These are phyloP conservation scores for Tupaia tana DNA, from an alignment of 2,113 vertebrate species.

Conservation along the genomic window DNA sequence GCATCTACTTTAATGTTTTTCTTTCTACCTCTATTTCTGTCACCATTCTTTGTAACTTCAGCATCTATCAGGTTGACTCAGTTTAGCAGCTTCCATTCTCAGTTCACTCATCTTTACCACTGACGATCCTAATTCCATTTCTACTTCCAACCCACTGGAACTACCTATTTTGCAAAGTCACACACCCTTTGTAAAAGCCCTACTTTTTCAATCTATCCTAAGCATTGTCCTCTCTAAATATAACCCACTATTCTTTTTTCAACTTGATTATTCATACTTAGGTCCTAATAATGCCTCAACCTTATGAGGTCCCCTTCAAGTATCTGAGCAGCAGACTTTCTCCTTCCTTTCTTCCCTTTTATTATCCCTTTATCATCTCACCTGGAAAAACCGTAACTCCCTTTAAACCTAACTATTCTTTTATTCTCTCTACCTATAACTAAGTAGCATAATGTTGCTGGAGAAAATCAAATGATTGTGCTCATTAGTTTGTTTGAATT, in stretches of 20 bases:
- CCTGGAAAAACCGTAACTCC: background rate
- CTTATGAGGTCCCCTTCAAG: background rate
- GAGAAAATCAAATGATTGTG: background rate
- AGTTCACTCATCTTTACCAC: background rate
- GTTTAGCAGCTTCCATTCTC: background rate
- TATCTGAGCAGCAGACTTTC: background rate
- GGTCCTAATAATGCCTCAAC: background rate
- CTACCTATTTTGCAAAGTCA: too few relatives aligned
- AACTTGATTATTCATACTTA: background rate
- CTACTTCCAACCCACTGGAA: background rate
- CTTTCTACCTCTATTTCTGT: background rate
- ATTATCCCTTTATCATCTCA: background rate
- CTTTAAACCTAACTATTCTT: background rate
- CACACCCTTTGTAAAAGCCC: background rate
- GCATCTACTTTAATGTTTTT: background rate
- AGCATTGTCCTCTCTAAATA: background rate
- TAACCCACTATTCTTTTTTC: background rate
- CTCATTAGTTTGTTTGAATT: background rate
- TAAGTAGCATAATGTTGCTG: background rate
- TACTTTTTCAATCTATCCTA: background rate
- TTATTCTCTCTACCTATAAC: background rate
- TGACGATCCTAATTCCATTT: background rate
- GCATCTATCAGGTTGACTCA: background rate
- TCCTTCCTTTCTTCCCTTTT: background rate
- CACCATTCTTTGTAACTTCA: background rate